Evolutionary conservation across 2,113 vertebrate species (phyloP).

Genomic region (Numida meleagris): DNA sequence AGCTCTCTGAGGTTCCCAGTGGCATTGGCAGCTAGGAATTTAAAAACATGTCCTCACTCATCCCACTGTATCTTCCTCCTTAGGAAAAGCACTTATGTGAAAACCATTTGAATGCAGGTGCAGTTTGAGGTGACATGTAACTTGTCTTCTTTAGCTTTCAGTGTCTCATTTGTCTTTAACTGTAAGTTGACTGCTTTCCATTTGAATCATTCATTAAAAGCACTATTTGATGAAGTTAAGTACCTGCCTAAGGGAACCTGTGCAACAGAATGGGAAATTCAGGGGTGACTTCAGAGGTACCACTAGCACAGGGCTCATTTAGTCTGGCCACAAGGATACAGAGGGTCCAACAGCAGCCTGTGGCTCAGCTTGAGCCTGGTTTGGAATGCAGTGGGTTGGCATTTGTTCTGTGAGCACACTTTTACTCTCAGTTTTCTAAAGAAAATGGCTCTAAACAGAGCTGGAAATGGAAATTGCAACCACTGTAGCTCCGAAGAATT

Average conservation of each 20-base stretch:
- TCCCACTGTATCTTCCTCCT: background rate
- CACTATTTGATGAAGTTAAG: background rate
- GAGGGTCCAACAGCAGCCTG: background rate
- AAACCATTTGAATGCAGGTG: background rate
- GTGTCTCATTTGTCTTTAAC: background rate
- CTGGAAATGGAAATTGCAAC: background rate
- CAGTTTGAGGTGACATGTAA: background rate
- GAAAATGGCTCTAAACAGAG: background rate
- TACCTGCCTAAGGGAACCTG: background rate
- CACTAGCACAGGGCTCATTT: background rate
- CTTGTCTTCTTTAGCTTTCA: background rate
- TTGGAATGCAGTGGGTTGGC: background rate
- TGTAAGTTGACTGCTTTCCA: background rate
- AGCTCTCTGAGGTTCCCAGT: background rate
- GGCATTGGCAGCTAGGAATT: background rate
- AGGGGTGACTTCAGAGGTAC: accelerated
- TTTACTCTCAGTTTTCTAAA: background rate
- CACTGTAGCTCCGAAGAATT: background rate
- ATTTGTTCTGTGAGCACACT: background rate
- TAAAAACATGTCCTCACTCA: background rate
- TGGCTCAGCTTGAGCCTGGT: background rate
- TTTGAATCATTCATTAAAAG: background rate
- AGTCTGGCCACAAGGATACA: background rate
- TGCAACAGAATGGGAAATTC: background rate
- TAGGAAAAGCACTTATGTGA: background rate